Conservation (phyloP, 2,888 invertebrate species). For the Idaea biselata region DNA sequence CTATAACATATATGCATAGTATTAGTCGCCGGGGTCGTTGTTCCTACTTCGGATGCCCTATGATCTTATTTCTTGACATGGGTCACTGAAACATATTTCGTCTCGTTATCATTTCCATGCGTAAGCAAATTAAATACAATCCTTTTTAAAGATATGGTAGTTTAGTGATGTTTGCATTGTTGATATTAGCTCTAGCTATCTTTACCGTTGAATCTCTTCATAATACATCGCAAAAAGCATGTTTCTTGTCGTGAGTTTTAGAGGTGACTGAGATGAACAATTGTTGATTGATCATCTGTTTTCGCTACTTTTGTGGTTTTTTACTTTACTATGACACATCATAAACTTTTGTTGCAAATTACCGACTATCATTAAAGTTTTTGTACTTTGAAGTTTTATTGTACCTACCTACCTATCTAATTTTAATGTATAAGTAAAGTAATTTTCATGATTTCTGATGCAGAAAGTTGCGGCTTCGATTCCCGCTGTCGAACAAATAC, state of each 20-base stretch:
- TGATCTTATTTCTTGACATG: too few relatives aligned
- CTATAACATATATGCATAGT: too few relatives aligned
- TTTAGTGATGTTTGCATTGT: neutral
- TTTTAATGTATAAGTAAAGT: neutral
- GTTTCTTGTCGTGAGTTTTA: slow-evolving; percentile 14
- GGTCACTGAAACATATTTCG: too few relatives aligned
- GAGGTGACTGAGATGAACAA: slow-evolving; percentile 33
- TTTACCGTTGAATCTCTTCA: neutral
- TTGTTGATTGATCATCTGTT: slow-evolving; percentile 38
- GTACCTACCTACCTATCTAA: slow-evolving; percentile 3
- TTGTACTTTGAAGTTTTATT: slow-evolving; percentile 7
- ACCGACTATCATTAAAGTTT: slow-evolving; percentile 9
- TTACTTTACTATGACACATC: slow-evolving; percentile 17
- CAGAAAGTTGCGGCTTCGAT: too few relatives aligned
- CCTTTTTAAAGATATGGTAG: too few relatives aligned
- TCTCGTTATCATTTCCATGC: too few relatives aligned
- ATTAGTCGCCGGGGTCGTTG: too few relatives aligned
- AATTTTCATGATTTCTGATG: neutral
- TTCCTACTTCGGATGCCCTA: too few relatives aligned
- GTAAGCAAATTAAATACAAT: too few relatives aligned
- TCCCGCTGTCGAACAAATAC: too few relatives aligned
- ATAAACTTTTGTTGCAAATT: slow-evolving; percentile 13
- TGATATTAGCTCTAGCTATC: neutral
- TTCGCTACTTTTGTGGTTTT: slow-evolving; percentile 31
- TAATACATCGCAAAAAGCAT: slow-evolving; percentile 2